A percentile compares a stretch with the other conserved stretches of the same genome.
phyloP scores from a whole-genome alignment of 2,888 invertebrate genomes.

The Phengaris alcon region DNA sequence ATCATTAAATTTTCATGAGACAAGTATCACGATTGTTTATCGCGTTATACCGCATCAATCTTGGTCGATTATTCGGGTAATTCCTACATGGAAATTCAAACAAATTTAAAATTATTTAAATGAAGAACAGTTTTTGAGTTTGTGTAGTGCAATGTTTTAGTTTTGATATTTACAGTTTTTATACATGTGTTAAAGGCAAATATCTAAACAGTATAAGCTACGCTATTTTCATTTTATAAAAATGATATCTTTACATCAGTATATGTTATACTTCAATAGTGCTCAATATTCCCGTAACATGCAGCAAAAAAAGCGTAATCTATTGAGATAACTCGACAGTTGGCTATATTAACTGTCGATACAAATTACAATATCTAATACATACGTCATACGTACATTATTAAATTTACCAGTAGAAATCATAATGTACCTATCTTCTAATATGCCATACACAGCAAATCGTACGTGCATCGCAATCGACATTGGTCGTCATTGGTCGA shows the following conservation, averaged over 20 bases:
- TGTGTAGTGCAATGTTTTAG: not conserved
- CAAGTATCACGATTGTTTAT: constrained; percentile 38
- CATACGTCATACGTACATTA: not conserved
- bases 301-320: not conserved
- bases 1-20: constrained; percentile 52
- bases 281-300: not conserved
- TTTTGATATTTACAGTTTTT: not conserved
- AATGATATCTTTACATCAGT: not conserved
- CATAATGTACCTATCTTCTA: not conserved
- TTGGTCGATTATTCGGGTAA: constrained; percentile 24
- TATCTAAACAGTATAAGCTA: not conserved
- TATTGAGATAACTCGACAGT: not conserved
- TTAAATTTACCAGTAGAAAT: not conserved
- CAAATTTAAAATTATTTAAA: not conserved
- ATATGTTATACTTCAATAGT: not conserved
- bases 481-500: too few relatives aligned
- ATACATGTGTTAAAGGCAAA: not conserved
- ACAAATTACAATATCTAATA: too few relatives aligned
- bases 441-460: not conserved
- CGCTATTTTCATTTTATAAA: not conserved
- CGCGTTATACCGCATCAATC: constrained; percentile 19
- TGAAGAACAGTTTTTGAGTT: not conserved
- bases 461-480: not conserved
- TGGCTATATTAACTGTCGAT: too few relatives aligned
- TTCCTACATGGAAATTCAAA: not conserved